Evolutionary conservation across 2,888 invertebrate species (phyloP).

Genomic region (Drosophila yooni): DNA sequence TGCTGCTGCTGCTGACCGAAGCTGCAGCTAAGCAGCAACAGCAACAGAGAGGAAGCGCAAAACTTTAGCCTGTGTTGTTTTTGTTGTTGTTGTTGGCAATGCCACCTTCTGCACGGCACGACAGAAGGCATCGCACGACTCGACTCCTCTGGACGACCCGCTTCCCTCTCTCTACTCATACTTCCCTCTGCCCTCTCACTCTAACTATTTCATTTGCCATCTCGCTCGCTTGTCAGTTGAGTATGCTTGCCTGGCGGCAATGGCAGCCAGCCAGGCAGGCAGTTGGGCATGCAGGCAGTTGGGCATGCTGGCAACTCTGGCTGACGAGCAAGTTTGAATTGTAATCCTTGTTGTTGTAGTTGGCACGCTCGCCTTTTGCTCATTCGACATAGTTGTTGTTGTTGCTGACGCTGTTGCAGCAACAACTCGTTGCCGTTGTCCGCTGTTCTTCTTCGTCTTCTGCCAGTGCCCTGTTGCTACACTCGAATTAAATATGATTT

Average conservation of each 20-base stretch:
- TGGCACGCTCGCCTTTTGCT: constrained; percentile 70
- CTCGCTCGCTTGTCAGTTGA: constrained; percentile 10
- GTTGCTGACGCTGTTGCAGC: constrained; percentile 38
- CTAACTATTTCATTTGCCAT: neutral
- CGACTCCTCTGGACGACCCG: constrained; percentile 9
- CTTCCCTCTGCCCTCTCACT: neutral
- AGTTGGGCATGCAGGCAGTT: constrained; percentile 24
- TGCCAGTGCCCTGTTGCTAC: constrained; percentile 7
- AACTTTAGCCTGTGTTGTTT: constrained; percentile 54
- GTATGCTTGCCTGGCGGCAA: constrained; percentile 41
- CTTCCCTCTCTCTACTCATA: neutral
- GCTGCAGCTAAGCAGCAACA: constrained; percentile 47
- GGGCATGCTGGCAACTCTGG: constrained; percentile 49
- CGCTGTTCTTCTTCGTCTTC: constrained; percentile 1
- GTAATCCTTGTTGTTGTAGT: constrained; percentile 78
- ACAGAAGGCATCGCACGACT: constrained; percentile 37
- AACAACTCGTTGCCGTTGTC: constrained; percentile 50
- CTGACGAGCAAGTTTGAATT: constrained; percentile 79
- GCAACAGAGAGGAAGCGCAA: constrained; percentile 34
- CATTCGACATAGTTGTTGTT: constrained; percentile 31
- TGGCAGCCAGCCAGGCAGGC: constrained; percentile 65
- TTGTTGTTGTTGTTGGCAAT: constrained; percentile 47
- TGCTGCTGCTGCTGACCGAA: constrained; percentile 27
- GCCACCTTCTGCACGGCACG: constrained; percentile 57
- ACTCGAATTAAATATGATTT: constrained; percentile 5